Conservation (phyloP, 2,888 invertebrate species). For the Drosophila koepferae region DNA sequence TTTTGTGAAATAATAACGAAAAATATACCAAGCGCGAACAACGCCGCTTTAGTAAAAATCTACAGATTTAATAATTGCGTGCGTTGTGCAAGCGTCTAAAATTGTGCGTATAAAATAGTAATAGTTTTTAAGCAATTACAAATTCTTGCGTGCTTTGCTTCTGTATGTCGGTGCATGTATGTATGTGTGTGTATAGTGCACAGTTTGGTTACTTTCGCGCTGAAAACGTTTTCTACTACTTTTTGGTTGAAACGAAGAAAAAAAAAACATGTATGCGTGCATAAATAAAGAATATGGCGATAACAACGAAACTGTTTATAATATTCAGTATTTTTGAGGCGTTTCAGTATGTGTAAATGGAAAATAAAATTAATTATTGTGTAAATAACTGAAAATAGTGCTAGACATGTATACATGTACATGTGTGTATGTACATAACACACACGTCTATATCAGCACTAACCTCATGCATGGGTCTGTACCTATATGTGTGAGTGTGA, state of each 20-base stretch:
- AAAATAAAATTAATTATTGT: slow-evolving; percentile 55
- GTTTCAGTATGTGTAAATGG: slow-evolving; percentile 26
- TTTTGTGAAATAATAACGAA: slow-evolving; percentile 66
- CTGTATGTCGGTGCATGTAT: slow-evolving; percentile 40
- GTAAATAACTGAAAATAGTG: slow-evolving; percentile 78
- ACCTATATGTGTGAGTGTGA: slow-evolving; percentile 26
- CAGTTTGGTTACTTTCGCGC: slow-evolving; percentile 73
- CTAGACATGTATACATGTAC: slow-evolving; percentile 38
- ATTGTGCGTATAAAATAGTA: slow-evolving; percentile 64
- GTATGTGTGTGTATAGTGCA: slow-evolving; percentile 51
- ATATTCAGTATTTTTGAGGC: slow-evolving; percentile 37
- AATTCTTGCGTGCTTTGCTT: slow-evolving; percentile 73
- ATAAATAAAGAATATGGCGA: slow-evolving; percentile 35
- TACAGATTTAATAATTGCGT: slow-evolving; percentile 48
- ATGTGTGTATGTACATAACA: slow-evolving; percentile 40
- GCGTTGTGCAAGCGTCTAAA: slow-evolving; percentile 47
- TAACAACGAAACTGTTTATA: slow-evolving; percentile 40
- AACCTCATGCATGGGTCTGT: slow-evolving; percentile 38
- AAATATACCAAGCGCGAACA: slow-evolving; percentile 57
- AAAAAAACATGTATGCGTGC: slow-evolving; percentile 24
- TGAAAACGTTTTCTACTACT: slow-evolving; percentile 71
- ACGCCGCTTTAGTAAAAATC: slow-evolving; percentile 70
- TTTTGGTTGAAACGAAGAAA: slow-evolving; percentile 44
- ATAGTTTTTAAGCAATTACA: slow-evolving; percentile 64
- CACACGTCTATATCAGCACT: slow-evolving; percentile 28